Conservation (phyloP, 2,113 vertebrate species). For the Gadus macrocephalus region DNA sequence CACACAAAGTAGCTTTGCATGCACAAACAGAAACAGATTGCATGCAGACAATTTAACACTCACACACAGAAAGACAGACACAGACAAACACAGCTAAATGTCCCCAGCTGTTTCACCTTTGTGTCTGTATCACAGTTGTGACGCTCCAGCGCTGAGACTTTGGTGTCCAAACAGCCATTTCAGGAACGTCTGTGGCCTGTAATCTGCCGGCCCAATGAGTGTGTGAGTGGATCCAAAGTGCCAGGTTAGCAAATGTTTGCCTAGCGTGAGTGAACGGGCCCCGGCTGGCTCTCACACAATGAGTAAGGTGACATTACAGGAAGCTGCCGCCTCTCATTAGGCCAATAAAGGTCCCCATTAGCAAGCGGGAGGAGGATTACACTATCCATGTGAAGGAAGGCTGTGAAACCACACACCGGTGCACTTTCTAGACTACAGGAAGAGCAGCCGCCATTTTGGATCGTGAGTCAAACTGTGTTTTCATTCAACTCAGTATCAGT, state of each 20-base stretch:
- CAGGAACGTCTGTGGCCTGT: neutral
- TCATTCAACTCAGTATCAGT: no score
- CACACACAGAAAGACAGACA: neutral
- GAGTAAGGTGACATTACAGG: no score
- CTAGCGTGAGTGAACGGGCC: neutral
- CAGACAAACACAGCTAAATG: neutral
- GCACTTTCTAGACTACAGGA: no score
- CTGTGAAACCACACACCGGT: no score
- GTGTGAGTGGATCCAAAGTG: neutral
- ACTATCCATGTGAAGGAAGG: no score
- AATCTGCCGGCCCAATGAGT: neutral
- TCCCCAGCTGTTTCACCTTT: neutral
- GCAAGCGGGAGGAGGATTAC: no score
- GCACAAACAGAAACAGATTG: no score
- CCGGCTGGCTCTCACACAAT: neutral
- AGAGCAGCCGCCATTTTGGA: no score
- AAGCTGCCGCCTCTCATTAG: no score
- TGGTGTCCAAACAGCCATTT: neutral
- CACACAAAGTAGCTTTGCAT: no score
- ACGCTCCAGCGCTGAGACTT: neutral
- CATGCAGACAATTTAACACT: neutral
- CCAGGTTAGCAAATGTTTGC: neutral
- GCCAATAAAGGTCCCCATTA: no score
- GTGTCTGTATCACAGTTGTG: neutral
- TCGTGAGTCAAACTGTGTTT: no score